These are phyloP conservation scores for Coptodon rendalli DNA, from an alignment of 2,113 vertebrate species.

Conservation along the genomic window DNA sequence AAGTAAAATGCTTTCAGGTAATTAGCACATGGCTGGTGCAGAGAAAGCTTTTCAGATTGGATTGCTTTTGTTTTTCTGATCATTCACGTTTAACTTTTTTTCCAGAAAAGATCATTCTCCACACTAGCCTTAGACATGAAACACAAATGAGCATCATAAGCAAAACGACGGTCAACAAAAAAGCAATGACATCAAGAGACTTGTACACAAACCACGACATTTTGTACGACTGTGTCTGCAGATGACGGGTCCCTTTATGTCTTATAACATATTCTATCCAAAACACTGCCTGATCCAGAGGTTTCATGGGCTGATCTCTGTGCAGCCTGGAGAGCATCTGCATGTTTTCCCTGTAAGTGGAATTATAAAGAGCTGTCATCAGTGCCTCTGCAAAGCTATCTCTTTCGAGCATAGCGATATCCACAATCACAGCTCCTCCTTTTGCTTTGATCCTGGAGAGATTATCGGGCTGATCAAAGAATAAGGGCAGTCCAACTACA, in stretches of 20 bases:
- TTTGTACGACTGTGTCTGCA: conserved; percentile 76
- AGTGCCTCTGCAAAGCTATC: conserved; percentile 51
- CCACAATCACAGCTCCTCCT: conserved; percentile 54
- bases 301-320: conserved; percentile 84
- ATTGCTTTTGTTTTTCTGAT: background rate
- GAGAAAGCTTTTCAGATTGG: background rate
- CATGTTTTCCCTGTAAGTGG: conserved; percentile 83
- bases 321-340: conserved; percentile 81
- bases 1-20: background rate
- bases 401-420: conserved; percentile 47
- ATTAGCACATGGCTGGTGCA: background rate
- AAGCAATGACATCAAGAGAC: conserved; percentile 78
- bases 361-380: conserved; percentile 39
- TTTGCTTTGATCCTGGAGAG: conserved; percentile 56
- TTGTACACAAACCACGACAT: conserved; percentile 88
- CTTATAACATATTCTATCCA: conserved; percentile 91
- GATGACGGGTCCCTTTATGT: conserved; percentile 82
- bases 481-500: conserved; percentile 61
- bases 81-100: conserved; percentile 55
- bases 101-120: conserved; percentile 4
- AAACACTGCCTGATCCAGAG: conserved; percentile 82
- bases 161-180: conserved; percentile 18
- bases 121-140: conserved; percentile 23
- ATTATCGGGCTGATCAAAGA: conserved; percentile 67
- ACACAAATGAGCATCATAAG: conserved; percentile 14